phyloP scores from a whole-genome alignment of 2,888 invertebrate species.

The Yponomeuta malinellus region DNA sequence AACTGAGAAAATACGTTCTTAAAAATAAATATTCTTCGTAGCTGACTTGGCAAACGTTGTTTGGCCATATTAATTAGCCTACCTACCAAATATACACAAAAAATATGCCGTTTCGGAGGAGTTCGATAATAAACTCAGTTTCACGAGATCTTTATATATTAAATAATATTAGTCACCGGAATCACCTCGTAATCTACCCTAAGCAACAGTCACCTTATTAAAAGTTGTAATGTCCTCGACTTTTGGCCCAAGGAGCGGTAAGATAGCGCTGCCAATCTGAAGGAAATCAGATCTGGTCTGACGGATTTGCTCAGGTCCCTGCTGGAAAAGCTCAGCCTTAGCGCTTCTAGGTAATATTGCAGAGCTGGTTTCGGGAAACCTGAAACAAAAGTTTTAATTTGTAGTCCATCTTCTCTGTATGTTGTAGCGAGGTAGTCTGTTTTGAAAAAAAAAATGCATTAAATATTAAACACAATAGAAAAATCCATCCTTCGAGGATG shows the following conservation, averaged over 20 bases:
- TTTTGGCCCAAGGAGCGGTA: slow-evolving; percentile 80
- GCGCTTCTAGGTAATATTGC: slow-evolving; percentile 60
- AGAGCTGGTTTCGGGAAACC: slow-evolving; percentile 51
- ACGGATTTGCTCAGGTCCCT: slow-evolving; percentile 45
- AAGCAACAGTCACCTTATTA: slow-evolving; percentile 73
- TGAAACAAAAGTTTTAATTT: slow-evolving; percentile 25
- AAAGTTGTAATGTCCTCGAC: slow-evolving; percentile 79
- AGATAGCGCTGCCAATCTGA: slow-evolving; percentile 78
- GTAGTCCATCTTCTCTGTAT: background rate
- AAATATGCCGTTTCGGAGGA: too few relatives aligned
- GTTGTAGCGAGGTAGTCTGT: too few relatives aligned
- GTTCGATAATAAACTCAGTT: too few relatives aligned
- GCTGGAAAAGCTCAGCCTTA: slow-evolving; percentile 54
- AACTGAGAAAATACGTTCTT: too few relatives aligned
- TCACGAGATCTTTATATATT: too few relatives aligned
- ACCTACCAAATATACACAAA: too few relatives aligned
- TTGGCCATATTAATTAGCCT: too few relatives aligned
- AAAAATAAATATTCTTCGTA: too few relatives aligned
- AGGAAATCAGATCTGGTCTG: slow-evolving; percentile 77
- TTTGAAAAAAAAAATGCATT: too few relatives aligned
- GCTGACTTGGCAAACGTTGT: too few relatives aligned
- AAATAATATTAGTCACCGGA: background rate
- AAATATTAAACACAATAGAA: too few relatives aligned
- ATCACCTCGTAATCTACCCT: background rate
- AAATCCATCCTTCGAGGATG: too few relatives aligned